Conservation (phyloP, 2,888 invertebrate genomes). For the Thalpophila matura region DNA sequence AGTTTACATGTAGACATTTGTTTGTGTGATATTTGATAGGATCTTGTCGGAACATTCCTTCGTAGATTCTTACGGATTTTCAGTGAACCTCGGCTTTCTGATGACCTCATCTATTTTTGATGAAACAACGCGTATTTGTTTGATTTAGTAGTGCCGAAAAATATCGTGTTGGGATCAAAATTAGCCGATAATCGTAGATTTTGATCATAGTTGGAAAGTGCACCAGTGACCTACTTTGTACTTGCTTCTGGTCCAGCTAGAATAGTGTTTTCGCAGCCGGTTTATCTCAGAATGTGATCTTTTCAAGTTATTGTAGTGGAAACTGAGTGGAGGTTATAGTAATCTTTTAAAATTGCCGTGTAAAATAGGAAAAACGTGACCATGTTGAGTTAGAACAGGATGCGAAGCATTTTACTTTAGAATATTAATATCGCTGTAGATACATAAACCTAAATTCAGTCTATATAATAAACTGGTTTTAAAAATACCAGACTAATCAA, state of each 20-base stretch:
- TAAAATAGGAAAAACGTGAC: not conserved
- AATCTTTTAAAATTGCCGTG: not conserved
- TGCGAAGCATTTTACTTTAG: not conserved
- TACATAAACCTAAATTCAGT: not conserved
- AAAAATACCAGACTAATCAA: not conserved
- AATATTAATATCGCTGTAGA: not conserved
- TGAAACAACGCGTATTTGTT: conserved; percentile 17
- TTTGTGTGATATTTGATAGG: conserved; percentile 34
- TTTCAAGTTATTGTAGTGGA: not conserved
- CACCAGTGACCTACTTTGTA: conserved; percentile 54
- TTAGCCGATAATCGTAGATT: not conserved
- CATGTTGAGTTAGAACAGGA: not conserved
- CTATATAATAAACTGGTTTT: conserved; percentile 3
- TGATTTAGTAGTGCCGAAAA: not conserved
- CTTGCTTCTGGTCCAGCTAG: conserved; percentile 12
- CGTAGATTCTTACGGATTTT: conserved; percentile 49
- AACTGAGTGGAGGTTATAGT: not conserved
- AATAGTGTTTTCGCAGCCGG: conserved; percentile 24
- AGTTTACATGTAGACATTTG: conserved; percentile 9
- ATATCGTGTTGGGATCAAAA: not conserved
- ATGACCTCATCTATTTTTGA: conserved; percentile 78
- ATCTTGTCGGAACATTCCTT: conserved; percentile 50
- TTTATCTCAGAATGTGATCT: conserved; percentile 16
- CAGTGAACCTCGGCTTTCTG: conserved; percentile 58
- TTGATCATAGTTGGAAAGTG: conserved; percentile 48